A percentile compares a stretch with the other conserved stretches of the same genome.
These are phyloP conservation scores for Anodontia alba DNA, from an alignment of 2,888 invertebrate species.

Conservation along the genomic window DNA sequence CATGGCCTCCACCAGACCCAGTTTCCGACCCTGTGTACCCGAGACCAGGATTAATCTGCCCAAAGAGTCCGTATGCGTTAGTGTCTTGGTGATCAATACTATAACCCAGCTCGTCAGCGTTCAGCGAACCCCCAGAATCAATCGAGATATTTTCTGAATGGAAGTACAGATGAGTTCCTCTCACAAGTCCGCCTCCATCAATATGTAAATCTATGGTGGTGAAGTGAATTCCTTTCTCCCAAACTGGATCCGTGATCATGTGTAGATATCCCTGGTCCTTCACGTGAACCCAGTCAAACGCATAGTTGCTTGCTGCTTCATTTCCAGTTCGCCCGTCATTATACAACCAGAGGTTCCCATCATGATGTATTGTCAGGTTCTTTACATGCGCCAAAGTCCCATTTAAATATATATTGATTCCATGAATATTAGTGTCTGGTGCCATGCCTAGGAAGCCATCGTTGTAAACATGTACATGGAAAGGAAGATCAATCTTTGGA, in stretches of 20 bases:
- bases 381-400: constrained; percentile 71
- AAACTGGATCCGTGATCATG: constrained; percentile 74
- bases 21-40: constrained; percentile 56
- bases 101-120: constrained; percentile 73
- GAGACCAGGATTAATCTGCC: constrained; percentile 71
- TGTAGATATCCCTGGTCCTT: constrained; percentile 72
- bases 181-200: constrained; percentile 74
- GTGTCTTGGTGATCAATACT: constrained; percentile 54
- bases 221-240: constrained; percentile 67
- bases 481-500: constrained; percentile 72
- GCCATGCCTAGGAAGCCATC: constrained; percentile 74
- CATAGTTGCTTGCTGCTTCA: constrained; percentile 63
- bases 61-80: constrained; percentile 35
- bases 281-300: constrained; percentile 72
- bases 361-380: constrained; percentile 74
- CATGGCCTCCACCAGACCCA: constrained; percentile 76
- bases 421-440: constrained; percentile 71
- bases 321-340: constrained; percentile 65
- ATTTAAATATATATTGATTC: constrained; percentile 72
- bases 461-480: constrained; percentile 74
- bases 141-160: constrained; percentile 72
- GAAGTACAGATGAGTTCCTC: constrained; percentile 72
- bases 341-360: constrained; percentile 71
- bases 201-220: constrained; percentile 65
- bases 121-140: constrained; percentile 72